Percentiles rank a stretch among this genome's conserved stretches.
Evolutionary conservation across 2,797 vertebrate species (phyloP).

Genomic region (Loris lydekkerianus): DNA sequence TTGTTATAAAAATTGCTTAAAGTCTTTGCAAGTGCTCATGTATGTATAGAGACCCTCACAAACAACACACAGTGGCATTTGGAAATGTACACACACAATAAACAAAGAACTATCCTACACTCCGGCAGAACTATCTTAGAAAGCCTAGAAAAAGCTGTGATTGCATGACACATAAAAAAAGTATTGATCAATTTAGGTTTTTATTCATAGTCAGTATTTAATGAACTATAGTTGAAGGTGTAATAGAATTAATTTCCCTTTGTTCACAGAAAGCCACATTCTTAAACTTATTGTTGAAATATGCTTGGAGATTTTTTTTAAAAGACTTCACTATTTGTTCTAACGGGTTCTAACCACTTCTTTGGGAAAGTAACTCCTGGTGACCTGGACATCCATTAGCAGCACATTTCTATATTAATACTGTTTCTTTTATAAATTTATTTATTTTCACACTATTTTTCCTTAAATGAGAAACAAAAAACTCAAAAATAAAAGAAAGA

Average conservation of each 20-base stretch:
- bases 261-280: slow-evolving; percentile 19
- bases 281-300: slow-evolving; percentile 54
- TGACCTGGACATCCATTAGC: slow-evolving; percentile 1
- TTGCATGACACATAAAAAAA: slow-evolving; percentile 26
- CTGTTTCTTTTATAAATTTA: slow-evolving; percentile 66
- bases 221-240: slow-evolving; percentile 33
- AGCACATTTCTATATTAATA: slow-evolving; percentile 65
- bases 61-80: not conserved
- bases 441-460: slow-evolving; percentile 69
- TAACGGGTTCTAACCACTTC: not conserved
- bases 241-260: slow-evolving; percentile 39
- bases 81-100: not conserved
- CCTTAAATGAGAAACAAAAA: not conserved
- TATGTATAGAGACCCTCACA: not conserved
- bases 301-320: not conserved
- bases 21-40: not conserved
- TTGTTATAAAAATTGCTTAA: not conserved
- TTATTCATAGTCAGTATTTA: slow-evolving; percentile 64
- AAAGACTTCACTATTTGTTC: not conserved
- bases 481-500: slow-evolving; percentile 70
- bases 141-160: not conserved
- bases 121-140: not conserved
- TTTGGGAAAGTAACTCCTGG: slow-evolving; percentile 11
- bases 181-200: slow-evolving; percentile 60
- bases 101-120: not conserved